These are phyloP conservation scores for Resseliella maxima DNA, from an alignment of 2,888 invertebrate genomes.

Conservation along the genomic window DNA sequence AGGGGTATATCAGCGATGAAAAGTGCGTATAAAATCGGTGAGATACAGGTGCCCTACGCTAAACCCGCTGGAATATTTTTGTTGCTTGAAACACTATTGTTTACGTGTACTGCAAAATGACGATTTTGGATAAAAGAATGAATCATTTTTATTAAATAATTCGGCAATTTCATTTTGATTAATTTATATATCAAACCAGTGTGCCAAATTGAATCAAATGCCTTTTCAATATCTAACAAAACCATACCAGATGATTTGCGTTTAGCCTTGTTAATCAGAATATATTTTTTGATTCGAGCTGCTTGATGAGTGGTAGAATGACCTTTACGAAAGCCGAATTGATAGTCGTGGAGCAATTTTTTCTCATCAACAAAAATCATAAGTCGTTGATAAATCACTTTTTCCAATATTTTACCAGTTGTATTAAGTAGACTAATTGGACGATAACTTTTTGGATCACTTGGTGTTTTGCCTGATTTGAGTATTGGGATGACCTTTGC, in stretches of 20 bases:
- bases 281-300: neutral
- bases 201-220: conserved; percentile 63
- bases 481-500: neutral
- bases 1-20: neutral
- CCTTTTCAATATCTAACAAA: neutral
- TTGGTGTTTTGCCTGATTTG: neutral
- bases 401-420: conserved; percentile 60
- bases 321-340: neutral
- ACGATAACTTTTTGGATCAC: neutral
- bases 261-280: neutral
- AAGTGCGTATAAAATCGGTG: conserved; percentile 1
- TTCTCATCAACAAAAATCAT: conserved; percentile 28
- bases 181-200: conserved; percentile 59
- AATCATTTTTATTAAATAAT: conserved; percentile 59
- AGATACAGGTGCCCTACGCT: neutral
- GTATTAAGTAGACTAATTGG: neutral
- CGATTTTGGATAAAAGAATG: neutral
- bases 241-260: conserved; percentile 60
- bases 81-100: neutral
- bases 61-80: neutral
- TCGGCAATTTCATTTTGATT: neutral
- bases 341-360: conserved; percentile 39
- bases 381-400: conserved; percentile 57
- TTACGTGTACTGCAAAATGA: no score
- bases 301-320: conserved; percentile 56